Conservation (phyloP, 2,888 invertebrate species). For the Drosophila mulleri region DNA sequence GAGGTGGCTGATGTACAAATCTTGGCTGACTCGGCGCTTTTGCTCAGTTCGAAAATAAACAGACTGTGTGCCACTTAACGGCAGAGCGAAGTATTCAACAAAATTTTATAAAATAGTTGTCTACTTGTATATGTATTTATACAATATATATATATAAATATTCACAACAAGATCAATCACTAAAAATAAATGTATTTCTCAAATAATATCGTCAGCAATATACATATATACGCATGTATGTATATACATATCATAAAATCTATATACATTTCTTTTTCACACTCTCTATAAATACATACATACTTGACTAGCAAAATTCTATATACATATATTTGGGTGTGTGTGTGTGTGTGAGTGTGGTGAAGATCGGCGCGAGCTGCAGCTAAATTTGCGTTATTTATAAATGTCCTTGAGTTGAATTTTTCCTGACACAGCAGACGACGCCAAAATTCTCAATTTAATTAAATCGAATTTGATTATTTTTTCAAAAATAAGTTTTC, state of each 20-base stretch:
- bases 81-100: slow-evolving; percentile 68
- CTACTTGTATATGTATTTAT: slow-evolving; percentile 20
- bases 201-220: slow-evolving; percentile 47
- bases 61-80: slow-evolving; percentile 77
- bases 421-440: slow-evolving; percentile 55
- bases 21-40: slow-evolving; percentile 69
- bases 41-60: slow-evolving; percentile 79
- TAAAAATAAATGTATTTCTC: slow-evolving; percentile 74
- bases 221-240: slow-evolving; percentile 31
- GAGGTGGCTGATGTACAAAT: slow-evolving; percentile 42
- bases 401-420: slow-evolving; percentile 84
- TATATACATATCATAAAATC: slow-evolving; percentile 32
- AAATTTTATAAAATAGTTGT: slow-evolving; percentile 55
- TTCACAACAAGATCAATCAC: slow-evolving; percentile 61
- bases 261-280: slow-evolving; percentile 49
- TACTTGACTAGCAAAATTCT: slow-evolving; percentile 54
- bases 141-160: slow-evolving; percentile 9
- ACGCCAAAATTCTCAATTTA: slow-evolving; percentile 40
- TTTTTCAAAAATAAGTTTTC: slow-evolving; percentile 6
- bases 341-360: slow-evolving; percentile 37
- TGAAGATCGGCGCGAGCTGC: slow-evolving; percentile 50
- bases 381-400: slow-evolving; percentile 83
- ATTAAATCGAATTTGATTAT: slow-evolving; percentile 16
- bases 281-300: slow-evolving; percentile 45
- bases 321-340: slow-evolving; percentile 29